Evolutionary conservation across 2,113 vertebrate species (phyloP), one percentile per base, ranked within the genome.

Genomic region (Picathartes gymnocephalus): DNA sequence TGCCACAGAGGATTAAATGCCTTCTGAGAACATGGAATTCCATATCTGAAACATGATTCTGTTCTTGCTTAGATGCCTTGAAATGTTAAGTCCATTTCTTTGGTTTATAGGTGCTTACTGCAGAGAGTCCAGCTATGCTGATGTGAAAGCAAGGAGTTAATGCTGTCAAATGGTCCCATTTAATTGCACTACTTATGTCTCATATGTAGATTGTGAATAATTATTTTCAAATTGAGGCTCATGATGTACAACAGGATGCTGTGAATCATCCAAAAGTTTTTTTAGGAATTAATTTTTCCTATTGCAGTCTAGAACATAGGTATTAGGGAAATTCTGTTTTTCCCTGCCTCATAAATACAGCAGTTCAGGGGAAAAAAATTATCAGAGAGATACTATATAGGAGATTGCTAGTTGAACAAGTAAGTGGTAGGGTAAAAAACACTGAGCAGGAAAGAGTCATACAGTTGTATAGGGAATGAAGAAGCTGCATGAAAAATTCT

Each of bases 231-330:
- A 8, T 33, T 62, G 71, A 62, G 24, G 15, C 7, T 81, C 0
- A 1, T 45, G n/a, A 44, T 0, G 0, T 84, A 69, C 13, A 35
- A 73, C 23, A 22, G 35, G 30, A 37, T 42, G 25, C 22, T 39
- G 21, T 35, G 33, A 60, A n/a, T 85, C 13, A 56, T 81, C 53
- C 0, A 1, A 45, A 85, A 62, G 25, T 20, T 86, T 86, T n/a
- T 44, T 30, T 7, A 16, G 5, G 30, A 53, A 51, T 33, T 13
- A 72, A 3, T 70, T 81, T 42, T 47, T 47, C 31, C 35, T 85
- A 47, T 57, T 0, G 0, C 21, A 31, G 19, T 57, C 37, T 57
- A n/a, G 45, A 62, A 53, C 10, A 17, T 22, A 15, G 6, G 0
- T 58, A 62, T 73, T 60, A 69, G 51, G 47, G 70, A 53, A 86